Evolutionary conservation across 2,113 vertebrate species (phyloP).

Genomic region (Limanda limanda): DNA sequence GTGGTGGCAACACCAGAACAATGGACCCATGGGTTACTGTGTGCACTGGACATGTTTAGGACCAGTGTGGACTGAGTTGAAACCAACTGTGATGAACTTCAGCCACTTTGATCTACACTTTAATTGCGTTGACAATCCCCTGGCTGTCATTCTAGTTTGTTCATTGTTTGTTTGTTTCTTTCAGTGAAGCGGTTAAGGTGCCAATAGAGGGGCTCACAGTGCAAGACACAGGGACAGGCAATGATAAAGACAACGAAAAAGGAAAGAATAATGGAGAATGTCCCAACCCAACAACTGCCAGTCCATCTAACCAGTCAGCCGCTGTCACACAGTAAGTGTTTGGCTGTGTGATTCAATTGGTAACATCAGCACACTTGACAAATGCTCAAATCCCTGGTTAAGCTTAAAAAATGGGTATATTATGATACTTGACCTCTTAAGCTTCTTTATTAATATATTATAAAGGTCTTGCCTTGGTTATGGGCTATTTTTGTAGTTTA

Average conservation of each 20-base stretch:
- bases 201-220: conserved; percentile 54
- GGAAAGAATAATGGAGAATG: conserved; percentile 49
- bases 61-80: background rate
- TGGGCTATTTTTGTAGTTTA: no score
- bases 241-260: conserved; percentile 46
- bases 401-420: no score
- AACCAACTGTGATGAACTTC: conserved; percentile 1
- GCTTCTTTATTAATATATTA: no score
- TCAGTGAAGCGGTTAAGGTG: conserved; percentile 62
- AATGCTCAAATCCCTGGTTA: no score
- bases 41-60: background rate
- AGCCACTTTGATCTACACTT: conserved; percentile 9
- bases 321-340: conserved; percentile 69
- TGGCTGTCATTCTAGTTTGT: background rate
- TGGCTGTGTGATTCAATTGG: background rate
- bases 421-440: no score
- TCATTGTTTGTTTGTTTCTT: conserved; percentile 12
- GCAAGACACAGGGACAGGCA: conserved; percentile 52
- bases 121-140: background rate
- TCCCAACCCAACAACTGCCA: conserved; percentile 40
- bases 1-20: background rate
- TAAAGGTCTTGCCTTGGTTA: no score
- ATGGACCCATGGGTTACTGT: conserved; percentile 4
- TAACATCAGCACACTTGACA: no score
- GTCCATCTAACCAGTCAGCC: conserved; percentile 46